A percentile compares a stretch with the other conserved stretches of the same genome.
Evolutionary conservation across 2,888 invertebrate genomes (phyloP).

Genomic region (Cheilosia pagana): DNA sequence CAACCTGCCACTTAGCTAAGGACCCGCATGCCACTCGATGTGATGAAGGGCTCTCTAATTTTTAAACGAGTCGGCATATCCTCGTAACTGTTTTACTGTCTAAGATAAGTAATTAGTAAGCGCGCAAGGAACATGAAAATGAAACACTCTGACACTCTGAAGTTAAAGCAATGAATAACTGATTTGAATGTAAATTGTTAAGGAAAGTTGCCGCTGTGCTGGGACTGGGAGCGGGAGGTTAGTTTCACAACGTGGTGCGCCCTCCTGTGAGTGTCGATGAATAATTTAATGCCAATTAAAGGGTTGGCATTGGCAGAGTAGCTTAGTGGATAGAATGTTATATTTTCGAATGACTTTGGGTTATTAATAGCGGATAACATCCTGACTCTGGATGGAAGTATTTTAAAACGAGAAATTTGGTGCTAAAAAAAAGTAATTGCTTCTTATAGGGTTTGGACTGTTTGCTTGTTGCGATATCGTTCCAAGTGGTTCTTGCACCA

Average conservation of each 20-base stretch:
- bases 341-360: slow-evolving; percentile 2
- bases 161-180: slow-evolving; percentile 46
- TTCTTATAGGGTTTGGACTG: too few species aligned
- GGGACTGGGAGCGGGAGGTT: background rate
- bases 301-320: background rate
- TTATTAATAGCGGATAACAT: background rate
- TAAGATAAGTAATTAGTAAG: slow-evolving; percentile 41
- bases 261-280: slow-evolving; percentile 4
- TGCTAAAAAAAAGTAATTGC: too few species aligned
- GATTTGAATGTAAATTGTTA: slow-evolving; percentile 36
- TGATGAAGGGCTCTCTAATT: background rate
- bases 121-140: slow-evolving; percentile 1
- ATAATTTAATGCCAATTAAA: slow-evolving; percentile 43
- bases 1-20: slow-evolving; percentile 40
- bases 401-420: too few species aligned
- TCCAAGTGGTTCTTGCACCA: too few species aligned
- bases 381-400: background rate
- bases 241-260: slow-evolving; percentile 15
- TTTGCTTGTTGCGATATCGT: too few species aligned
- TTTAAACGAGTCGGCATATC: slow-evolving; percentile 16
- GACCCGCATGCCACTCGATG: slow-evolving; percentile 30
- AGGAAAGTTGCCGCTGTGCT: background rate
- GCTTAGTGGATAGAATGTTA: background rate
- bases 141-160: slow-evolving; percentile 15
- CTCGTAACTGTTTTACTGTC: slow-evolving; percentile 18